Conservation (phyloP, 2,113 vertebrate genomes). For the Willisornis vidua region DNA sequence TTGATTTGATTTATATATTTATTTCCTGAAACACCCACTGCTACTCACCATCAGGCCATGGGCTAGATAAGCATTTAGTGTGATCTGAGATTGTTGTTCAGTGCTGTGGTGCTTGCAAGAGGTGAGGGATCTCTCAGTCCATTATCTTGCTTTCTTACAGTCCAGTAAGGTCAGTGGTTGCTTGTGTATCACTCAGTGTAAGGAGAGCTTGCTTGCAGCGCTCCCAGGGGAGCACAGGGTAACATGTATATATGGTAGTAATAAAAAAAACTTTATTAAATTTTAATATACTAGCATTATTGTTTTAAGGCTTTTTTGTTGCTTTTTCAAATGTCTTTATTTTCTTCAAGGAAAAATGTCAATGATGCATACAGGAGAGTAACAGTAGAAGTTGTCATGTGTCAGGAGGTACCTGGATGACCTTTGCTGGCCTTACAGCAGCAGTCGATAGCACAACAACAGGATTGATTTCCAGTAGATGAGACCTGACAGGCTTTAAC, state of each 20-base stretch:
- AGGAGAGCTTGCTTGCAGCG: not conserved
- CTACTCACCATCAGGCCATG: not conserved
- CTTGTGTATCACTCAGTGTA: accelerated
- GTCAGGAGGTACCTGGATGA: not conserved
- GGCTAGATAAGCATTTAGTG: not conserved
- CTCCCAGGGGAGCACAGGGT: not conserved
- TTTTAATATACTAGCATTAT: not conserved
- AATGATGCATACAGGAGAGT: accelerated
- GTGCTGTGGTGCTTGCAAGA: not conserved
- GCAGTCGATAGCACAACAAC: accelerated
- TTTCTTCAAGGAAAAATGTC: not conserved
- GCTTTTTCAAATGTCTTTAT: not conserved
- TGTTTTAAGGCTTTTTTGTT: not conserved
- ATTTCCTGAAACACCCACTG: not conserved
- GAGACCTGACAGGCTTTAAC: not conserved
- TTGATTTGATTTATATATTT: not conserved
- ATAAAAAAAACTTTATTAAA: not conserved
- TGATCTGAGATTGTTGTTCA: not conserved
- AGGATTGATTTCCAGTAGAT: not conserved
- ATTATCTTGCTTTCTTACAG: not conserved
- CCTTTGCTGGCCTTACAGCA: not conserved
- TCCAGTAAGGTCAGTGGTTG: not conserved
- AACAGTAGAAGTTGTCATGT: not conserved
- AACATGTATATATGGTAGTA: accelerated
- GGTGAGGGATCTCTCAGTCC: not conserved